Base-by-base conservation (phyloP, 2,888 invertebrate genomes). In the Leptopilina drosophilae region DNA sequence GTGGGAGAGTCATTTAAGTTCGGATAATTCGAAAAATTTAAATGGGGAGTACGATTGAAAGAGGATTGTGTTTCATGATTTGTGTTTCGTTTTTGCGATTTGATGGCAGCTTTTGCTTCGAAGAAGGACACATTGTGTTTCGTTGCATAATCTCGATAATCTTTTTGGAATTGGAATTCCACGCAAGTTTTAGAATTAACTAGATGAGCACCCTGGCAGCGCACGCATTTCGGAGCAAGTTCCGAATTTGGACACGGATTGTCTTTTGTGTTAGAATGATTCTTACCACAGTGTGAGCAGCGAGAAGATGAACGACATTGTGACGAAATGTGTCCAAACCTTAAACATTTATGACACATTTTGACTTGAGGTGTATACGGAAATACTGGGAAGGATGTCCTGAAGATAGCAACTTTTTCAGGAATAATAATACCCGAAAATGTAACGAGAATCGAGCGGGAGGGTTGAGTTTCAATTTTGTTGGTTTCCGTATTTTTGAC, bases 91-190 rank as follows among this genome's bases (percentile, higher is more conserved):
- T n/a, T 56, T 56, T 4, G 12, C 12, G 56, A 1, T 56, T 14
- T 14, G 56, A 14, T 56, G n/a, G 14, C 56, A 56, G 42, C 42
- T 42, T 42, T 42, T 42, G 42, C 42, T 56, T n/a, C 5, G 56
- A 5, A 56, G n/a, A 56, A 14, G 3, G 56, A 56, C 5, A 56
- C 14, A 14, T n/a, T 56, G n/a, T 56, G 56, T 56, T 56, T 14
- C 12, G n/a, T 5, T 5, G 56, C 56, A 11, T 14, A 56, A 11
- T 12, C 12, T 14, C 14, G n/a, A 11, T 14, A 56, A 2, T 11
- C 56, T 56, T n/a, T 56, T 56, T 56, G 56, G n/a, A 56, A 56
- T 56, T 56, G 56, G n/a, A 56, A 5, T n/a, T 56, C 56, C n/a
- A 12, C 12, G 14, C 56, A 56, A 56, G 9, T 11, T 56, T 56